phyloP scores from a whole-genome alignment of 2,113 vertebrate genomes.

The Macquaria australasica region DNA sequence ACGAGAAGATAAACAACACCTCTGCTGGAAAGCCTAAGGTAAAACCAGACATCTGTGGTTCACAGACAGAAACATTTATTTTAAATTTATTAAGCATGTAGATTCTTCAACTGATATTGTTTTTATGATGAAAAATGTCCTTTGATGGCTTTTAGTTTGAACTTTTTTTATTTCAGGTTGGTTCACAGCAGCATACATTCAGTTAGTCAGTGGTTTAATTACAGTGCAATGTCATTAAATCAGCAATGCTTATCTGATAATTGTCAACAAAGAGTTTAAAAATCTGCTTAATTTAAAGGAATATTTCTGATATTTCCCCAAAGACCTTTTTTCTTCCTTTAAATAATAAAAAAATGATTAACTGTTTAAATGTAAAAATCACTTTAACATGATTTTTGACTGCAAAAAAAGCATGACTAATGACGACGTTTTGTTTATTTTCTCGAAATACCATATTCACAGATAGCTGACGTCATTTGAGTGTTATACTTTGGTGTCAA shows the following conservation, averaged over 20 bases:
- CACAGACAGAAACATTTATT: not conserved
- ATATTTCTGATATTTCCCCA: not conserved
- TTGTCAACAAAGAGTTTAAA: not conserved
- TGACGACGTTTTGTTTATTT: not conserved
- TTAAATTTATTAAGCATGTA: too few relatives aligned
- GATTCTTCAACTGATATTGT: too few relatives aligned
- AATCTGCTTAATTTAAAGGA: not conserved
- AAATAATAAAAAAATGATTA: not conserved
- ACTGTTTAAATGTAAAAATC: not conserved
- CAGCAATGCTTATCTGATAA: not conserved
- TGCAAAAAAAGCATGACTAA: not conserved
- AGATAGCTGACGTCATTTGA: not conserved
- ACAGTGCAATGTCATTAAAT: not conserved
- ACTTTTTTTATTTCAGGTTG: not conserved
- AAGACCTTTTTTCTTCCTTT: not conserved
- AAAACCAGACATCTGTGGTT: not conserved
- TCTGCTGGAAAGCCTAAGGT: constrained; percentile 54
- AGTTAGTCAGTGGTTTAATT: not conserved
- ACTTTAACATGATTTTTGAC: not conserved
- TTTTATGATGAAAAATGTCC: not conserved
- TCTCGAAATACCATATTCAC: not conserved
- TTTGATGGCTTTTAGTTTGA: not conserved
- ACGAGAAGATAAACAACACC: not conserved
- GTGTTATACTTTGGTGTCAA: not conserved
- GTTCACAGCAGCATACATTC: not conserved